Percentiles rank a stretch among this genome's conserved stretches.
Evolutionary conservation across 2,797 vertebrate genomes (phyloP).

Genomic region (Orestias chungarensis): DNA sequence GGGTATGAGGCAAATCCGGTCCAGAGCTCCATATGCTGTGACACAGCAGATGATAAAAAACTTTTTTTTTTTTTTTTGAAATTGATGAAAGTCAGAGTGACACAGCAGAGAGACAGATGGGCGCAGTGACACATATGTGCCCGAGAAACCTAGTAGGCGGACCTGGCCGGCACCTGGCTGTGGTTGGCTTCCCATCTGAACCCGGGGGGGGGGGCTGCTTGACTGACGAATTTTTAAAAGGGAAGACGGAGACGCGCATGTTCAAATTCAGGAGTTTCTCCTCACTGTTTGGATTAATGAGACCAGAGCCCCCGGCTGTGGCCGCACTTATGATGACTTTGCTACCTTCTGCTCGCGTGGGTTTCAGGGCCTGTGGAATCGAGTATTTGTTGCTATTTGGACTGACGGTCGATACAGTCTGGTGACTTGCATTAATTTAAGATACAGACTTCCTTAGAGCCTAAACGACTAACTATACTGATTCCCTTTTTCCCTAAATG

Average conservation of each 20-base stretch:
- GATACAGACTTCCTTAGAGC: not conserved
- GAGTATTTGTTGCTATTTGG: not conserved
- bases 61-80: no score
- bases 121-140: slow-evolving; percentile 28
- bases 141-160: slow-evolving; percentile 1
- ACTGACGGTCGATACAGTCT: not conserved
- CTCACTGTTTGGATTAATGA: not conserved
- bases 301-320: not conserved
- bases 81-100: slow-evolving; percentile 44
- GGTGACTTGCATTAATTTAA: not conserved
- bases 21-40: slow-evolving; percentile 62
- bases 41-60: slow-evolving; percentile 57
- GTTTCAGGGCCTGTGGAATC: not conserved
- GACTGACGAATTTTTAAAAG: not conserved
- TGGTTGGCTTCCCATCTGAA: slow-evolving; percentile 35
- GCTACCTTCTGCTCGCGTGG: not conserved
- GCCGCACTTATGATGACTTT: not conserved
- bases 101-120: slow-evolving; percentile 65
- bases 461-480: not conserved
- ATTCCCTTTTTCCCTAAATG: not conserved
- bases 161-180: slow-evolving; percentile 40
- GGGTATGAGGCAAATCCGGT: slow-evolving; percentile 17
- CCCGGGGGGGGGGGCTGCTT: slow-evolving; percentile 13
- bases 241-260: not conserved
- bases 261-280: not conserved